phyloP scores from a whole-genome alignment of 2,797 vertebrate genomes.

The Falco naumanni region DNA sequence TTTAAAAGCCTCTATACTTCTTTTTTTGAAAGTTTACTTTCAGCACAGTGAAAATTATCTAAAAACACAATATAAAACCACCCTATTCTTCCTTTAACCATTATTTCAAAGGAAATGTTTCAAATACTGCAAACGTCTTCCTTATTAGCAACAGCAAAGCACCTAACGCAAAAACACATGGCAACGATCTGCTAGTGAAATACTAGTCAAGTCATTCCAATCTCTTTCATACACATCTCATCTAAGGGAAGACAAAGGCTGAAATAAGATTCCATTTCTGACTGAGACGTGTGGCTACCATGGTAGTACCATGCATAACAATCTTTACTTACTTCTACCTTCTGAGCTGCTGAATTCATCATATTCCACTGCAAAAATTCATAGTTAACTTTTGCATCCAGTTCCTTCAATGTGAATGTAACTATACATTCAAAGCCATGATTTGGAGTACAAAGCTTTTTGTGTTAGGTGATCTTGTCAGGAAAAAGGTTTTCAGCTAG shows the following conservation, averaged over 20 bases:
- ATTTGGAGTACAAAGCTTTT: background rate
- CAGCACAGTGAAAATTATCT: background rate
- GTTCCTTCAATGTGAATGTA: background rate
- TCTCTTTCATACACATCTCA: background rate
- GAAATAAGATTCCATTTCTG: background rate
- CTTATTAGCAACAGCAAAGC: background rate
- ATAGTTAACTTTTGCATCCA: background rate
- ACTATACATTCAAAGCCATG: fast-evolving
- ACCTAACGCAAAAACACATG: background rate
- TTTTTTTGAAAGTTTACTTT: background rate
- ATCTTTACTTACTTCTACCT: background rate
- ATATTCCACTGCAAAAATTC: background rate
- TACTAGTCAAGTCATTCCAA: background rate
- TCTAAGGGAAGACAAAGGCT: background rate
- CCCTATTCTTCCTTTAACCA: background rate
- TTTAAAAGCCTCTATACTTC: background rate
- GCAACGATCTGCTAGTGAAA: background rate
- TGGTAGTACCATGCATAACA: background rate
- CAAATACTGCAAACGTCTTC: background rate
- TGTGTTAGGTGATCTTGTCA: background rate
- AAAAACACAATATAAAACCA: background rate
- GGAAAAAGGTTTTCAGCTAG: background rate
- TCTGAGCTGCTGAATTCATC: background rate
- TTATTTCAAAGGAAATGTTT: background rate
- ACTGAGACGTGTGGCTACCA: background rate